A percentile compares a stretch with the other conserved stretches of the same genome.
These are phyloP conservation scores for Oncorhynchus clarkii DNA, from an alignment of 2,113 vertebrate species.

Conservation along the genomic window DNA sequence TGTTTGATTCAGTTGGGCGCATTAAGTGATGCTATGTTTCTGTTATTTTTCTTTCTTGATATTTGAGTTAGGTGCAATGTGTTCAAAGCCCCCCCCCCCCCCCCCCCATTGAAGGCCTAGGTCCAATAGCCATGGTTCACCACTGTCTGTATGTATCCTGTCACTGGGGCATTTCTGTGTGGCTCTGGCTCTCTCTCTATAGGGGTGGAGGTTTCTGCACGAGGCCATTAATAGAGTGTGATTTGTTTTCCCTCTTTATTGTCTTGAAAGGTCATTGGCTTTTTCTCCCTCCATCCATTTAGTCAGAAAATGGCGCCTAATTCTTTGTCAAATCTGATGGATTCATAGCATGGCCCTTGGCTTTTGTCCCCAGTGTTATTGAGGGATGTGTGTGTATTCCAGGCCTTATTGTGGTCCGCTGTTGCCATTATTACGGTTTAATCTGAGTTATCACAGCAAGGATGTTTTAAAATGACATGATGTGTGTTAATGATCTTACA, in stretches of 20 bases:
- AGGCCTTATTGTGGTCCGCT: conserved; percentile 14
- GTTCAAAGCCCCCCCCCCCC: too few species aligned
- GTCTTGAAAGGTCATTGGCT: conserved; percentile 45
- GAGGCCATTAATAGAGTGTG: conserved; percentile 19
- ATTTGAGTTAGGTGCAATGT: too few species aligned
- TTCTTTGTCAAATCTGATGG: conserved; percentile 39
- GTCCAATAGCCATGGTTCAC: too few species aligned
- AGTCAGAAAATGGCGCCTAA: background rate
- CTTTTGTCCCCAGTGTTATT: conserved; percentile 53
- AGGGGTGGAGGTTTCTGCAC: background rate
- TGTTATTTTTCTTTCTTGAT: too few species aligned
- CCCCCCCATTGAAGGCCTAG: too few species aligned
- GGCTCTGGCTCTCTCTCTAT: background rate
- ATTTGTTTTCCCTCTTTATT: conserved; percentile 31
- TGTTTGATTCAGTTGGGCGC: too few species aligned
- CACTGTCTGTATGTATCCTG: background rate
- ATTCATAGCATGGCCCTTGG: conserved; percentile 45
- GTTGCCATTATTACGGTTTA: conserved; percentile 25
- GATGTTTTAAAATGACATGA: conserved; percentile 24
- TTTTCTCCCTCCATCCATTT: conserved; percentile 26
- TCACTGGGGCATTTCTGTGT: background rate
- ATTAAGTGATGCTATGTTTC: too few species aligned
- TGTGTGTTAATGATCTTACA: conserved; percentile 18
- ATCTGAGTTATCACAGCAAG: conserved; percentile 46
- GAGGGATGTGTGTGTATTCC: conserved; percentile 36